Percentiles rank a stretch among this genome's conserved stretches.
phyloP scores from a whole-genome alignment of 2,888 invertebrate species.

The Theretra japonica region DNA sequence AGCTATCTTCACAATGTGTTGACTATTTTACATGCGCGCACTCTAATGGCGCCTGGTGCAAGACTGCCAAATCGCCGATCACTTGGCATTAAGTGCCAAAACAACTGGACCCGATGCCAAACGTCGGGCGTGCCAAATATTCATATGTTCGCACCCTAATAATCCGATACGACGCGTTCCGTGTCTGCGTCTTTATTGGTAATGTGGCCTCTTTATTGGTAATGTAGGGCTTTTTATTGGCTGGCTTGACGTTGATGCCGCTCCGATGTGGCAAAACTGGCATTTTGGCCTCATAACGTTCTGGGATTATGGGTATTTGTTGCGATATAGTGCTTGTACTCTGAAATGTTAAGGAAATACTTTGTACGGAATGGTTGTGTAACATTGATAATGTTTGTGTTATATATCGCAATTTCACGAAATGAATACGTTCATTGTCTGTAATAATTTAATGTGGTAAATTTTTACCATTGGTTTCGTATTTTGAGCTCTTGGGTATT shows the following conservation, averaged over 20 bases:
- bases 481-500: too few relatives aligned
- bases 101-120: conserved; percentile 57
- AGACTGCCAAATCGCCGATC: conserved; percentile 71
- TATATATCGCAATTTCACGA: neutral
- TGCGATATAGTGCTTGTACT: conserved; percentile 4
- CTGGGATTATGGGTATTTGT: conserved; percentile 15
- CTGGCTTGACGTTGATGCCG: conserved; percentile 15
- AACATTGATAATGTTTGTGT: neutral
- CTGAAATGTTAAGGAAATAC: conserved; percentile 6
- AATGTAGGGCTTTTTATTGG: conserved; percentile 9
- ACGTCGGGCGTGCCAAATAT: conserved; percentile 59
- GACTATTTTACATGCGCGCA: conserved; percentile 54
- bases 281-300: conserved; percentile 1
- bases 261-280: conserved; percentile 6
- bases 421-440: neutral
- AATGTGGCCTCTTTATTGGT: conserved; percentile 19
- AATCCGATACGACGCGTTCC: conserved; percentile 44
- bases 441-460: too few relatives aligned
- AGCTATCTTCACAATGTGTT: conserved; percentile 35
- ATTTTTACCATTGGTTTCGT: too few relatives aligned
- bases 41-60: conserved; percentile 57
- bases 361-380: neutral
- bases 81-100: conserved; percentile 62
- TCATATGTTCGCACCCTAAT: conserved; percentile 54
- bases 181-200: conserved; percentile 43